phyloP scores from a whole-genome alignment of 2,113 vertebrate genomes.

The Macquaria australasica region DNA sequence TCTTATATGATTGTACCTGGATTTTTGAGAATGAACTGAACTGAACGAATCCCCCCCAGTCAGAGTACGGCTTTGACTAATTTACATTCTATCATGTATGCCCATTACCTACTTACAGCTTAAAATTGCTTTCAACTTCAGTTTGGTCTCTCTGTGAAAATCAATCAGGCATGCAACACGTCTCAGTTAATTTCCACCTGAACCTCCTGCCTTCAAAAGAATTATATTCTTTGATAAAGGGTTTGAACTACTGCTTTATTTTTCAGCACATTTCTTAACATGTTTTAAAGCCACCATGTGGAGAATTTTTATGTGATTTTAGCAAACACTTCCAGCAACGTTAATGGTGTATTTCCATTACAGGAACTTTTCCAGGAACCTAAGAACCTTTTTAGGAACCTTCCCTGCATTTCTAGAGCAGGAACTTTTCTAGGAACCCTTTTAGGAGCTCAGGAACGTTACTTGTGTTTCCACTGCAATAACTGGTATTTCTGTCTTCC shows the following conservation, averaged over 20 bases:
- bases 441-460: no score
- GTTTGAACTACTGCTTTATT: neutral
- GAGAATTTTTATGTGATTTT: neutral
- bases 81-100: constrained; percentile 27
- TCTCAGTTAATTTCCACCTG: neutral
- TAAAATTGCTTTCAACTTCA: constrained; percentile 41
- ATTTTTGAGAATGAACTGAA: no score
- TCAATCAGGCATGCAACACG: constrained; percentile 29
- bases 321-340: no score
- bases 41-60: neutral
- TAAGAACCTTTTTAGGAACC: no score
- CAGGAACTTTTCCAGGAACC: no score
- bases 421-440: no score
- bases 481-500: no score
- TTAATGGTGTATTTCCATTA: no score
- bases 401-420: no score
- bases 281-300: neutral
- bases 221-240: neutral
- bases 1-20: no score
- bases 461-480: no score
- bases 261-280: neutral
- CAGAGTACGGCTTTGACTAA: constrained; percentile 12
- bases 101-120: constrained; percentile 17
- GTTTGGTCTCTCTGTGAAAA: constrained; percentile 23
- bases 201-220: neutral